Percentiles rank a stretch among this genome's conserved stretches.
These are phyloP conservation scores for Porites divaricata DNA, from an alignment of 92 coral and sea anemone species.

Conservation along the genomic window DNA sequence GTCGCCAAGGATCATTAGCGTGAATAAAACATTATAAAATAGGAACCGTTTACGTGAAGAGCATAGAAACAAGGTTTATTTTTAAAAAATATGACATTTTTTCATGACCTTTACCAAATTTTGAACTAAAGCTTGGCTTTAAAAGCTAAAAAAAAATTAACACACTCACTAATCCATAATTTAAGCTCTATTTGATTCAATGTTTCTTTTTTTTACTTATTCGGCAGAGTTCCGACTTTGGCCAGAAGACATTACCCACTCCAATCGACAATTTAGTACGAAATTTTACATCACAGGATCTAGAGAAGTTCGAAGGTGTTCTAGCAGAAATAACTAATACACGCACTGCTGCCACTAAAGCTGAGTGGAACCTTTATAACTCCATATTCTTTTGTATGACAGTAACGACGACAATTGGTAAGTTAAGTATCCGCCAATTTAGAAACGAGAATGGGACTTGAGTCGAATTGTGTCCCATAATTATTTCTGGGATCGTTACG, in stretches of 20 bases:
- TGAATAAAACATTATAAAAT: too few species aligned
- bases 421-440: neutral
- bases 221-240: slow-evolving; percentile 65
- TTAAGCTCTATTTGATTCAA: neutral
- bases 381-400: slow-evolving; percentile 90
- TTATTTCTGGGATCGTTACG: too few species aligned
- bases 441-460: too few species aligned
- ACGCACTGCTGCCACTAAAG: slow-evolving; percentile 65
- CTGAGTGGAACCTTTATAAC: slow-evolving; percentile 78
- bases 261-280: slow-evolving; percentile 48
- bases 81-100: too few species aligned
- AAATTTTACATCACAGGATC: slow-evolving; percentile 72
- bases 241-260: slow-evolving; percentile 49
- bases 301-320: slow-evolving; percentile 60
- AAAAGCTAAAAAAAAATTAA: too few species aligned
- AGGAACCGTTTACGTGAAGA: too few species aligned
- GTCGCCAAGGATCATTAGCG: too few species aligned
- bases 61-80: too few species aligned
- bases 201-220: neutral
- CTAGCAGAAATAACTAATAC: slow-evolving; percentile 55
- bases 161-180: too few species aligned
- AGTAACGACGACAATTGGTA: slow-evolving; percentile 88
- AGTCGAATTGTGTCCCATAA: too few species aligned
- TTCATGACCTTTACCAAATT: too few species aligned
- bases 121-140: too few species aligned